Evolutionary conservation across 1,140 invertebrate genomes (phyloP), one percentile per base, ranked within the genome.

Genomic region (Piezodorus guildinii): DNA sequence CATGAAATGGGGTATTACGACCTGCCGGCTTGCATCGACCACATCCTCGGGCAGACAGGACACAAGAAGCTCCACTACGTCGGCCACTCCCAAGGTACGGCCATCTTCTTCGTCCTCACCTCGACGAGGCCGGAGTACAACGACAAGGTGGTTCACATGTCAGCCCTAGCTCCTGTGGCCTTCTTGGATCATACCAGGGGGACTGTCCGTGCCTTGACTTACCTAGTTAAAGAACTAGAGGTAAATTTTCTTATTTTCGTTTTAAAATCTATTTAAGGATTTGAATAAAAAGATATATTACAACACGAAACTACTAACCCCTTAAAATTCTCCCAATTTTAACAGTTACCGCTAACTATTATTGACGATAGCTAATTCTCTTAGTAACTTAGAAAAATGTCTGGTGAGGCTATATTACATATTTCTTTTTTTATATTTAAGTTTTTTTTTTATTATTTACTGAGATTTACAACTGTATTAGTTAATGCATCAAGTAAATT

Each of bases 1-100:
- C 82, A 87, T 67, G 82, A 88, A 70, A 81, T 86, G 72, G 83
- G 82, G 1, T 65, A 74, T 19, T 80, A 79, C 66, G 85, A 87
- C 72, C 65, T 85, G 8, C 79, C 83, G 15, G 79, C 83, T 3
- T 77, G 78, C 62, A 77, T 87, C 21, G 78, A 86, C 68, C 77
- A 81, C 68, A 77, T 81, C 19, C 73, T 85, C 66, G 73, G 77
- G 6, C 64, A 62, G 5, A 84, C 82, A 0, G 72, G 73, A 3
- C 71, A 76, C 43, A 58, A 71, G 5, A 71, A 77, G 56, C 52
- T 86, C 0, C 72, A 73, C 65, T 85, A 83, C 69, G 58, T 78
- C 4, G 78, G 74, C 0, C 81, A 85, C 72, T 85, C 83, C 0
- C 81, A 86, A 72, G 85, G 84, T 6, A 79, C 78, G 2, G 76